Evolutionary conservation across 2,888 invertebrate species (phyloP), one percentile per base, ranked within the genome.

Genomic region (Allygus modestus): DNA sequence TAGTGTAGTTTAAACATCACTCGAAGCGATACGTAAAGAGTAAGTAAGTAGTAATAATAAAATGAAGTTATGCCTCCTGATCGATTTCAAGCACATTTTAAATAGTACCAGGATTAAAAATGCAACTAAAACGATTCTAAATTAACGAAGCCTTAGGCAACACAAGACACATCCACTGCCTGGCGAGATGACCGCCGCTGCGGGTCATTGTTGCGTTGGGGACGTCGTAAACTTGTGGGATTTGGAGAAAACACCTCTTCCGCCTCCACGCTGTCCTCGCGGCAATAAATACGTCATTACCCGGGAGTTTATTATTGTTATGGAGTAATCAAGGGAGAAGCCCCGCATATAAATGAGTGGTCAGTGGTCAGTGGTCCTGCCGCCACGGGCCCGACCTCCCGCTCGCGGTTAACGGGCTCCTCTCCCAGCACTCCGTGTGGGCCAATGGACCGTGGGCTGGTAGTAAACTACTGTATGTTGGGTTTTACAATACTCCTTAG

Each of bases 271-370:
- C 79, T 79, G 58, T 79, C 79, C 58, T 58, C 79, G 37, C 46
- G 41, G 51, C 75, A 41, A 77, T 77, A 77, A 79, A 79, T 54
- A 79, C 58, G 79, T 79, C 79, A 58, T 79, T 79, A 79, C 79
- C 58, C 28, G 75, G 75, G 77, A 58, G 51, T 79, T 58, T 79
- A 79, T 51, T 58, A 79, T 51, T 58, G 79, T 58, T 54, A 58
- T 31, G 31, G 79, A 79, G 58, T 58, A 79, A 79, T 79, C 79
- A 79, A 37, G 79, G 28, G 20, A 37, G 79, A 17, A 46, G 79
- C 79, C 51, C n/a, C 31, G 79, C 79, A 79, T 79, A 79, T 51
- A 79, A 58, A 79, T 79, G 28, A 79, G 79, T 54, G 54, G 58
- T 28, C 28, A 58, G 41, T 15, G 43, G 26, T 43, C 41, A 41